phyloP scores from a whole-genome alignment of 2,113 vertebrate species.

The Xerus inauris region DNA sequence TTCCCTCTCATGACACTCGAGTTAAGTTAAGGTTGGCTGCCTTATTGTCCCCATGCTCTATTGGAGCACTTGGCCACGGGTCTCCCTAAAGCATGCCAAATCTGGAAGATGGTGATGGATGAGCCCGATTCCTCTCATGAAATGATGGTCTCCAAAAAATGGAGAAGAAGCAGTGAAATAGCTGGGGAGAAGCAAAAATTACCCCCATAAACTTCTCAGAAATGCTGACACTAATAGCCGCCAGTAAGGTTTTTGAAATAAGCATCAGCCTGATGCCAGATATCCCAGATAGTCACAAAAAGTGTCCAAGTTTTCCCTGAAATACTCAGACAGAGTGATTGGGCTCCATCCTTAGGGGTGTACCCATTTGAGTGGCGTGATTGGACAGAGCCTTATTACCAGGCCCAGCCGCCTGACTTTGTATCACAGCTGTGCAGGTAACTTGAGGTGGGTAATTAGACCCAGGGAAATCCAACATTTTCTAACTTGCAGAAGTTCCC shows the following conservation, averaged over 20 bases:
- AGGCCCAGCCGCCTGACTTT: neutral
- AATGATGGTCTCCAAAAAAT: neutral
- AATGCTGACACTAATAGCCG: neutral
- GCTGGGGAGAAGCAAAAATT: neutral
- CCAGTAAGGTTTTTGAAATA: neutral
- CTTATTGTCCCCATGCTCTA: rapidly evolving
- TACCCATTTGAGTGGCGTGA: neutral
- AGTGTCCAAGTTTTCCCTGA: neutral
- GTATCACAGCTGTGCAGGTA: neutral
- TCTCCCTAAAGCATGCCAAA: conserved; percentile 20
- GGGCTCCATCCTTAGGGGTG: neutral
- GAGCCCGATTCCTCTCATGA: neutral
- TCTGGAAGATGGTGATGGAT: conserved; percentile 18
- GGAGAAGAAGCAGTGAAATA: neutral
- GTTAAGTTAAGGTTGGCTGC: neutral
- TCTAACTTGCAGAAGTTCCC: neutral
- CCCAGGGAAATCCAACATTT: neutral
- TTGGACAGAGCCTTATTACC: neutral
- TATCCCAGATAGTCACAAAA: neutral
- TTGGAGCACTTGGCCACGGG: too few relatives aligned
- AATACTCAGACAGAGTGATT: neutral
- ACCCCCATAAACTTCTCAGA: neutral
- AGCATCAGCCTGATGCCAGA: neutral
- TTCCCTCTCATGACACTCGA: neutral
- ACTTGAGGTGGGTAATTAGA: rapidly evolving